phyloP scores from a whole-genome alignment of 2,888 invertebrate genomes.

The Tinea semifulvella region DNA sequence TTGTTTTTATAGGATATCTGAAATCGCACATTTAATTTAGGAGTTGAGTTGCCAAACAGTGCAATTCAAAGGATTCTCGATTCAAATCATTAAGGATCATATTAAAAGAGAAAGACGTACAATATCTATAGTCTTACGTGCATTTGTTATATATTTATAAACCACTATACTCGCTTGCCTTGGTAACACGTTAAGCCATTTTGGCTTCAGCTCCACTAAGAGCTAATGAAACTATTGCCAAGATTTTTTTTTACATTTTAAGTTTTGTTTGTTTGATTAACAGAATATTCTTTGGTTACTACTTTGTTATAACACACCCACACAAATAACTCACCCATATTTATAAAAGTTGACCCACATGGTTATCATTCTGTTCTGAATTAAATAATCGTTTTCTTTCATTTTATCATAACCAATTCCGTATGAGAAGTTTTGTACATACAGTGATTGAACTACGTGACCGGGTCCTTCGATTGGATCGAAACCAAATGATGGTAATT shows the following conservation, averaged over 20 bases:
- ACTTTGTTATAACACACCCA: not conserved
- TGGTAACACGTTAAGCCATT: too few species aligned
- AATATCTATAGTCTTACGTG: not conserved
- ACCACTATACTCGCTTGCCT: too few species aligned
- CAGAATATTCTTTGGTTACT: too few species aligned
- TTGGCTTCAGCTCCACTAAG: too few species aligned
- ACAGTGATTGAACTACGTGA: slow-evolving; percentile 3
- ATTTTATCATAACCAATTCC: slow-evolving; percentile 2
- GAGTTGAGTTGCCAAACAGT: not conserved
- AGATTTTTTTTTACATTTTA: too few species aligned
- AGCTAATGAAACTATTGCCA: too few species aligned
- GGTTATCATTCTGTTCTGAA: slow-evolving; percentile 3
- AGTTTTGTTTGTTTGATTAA: too few species aligned
- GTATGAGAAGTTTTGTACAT: slow-evolving; percentile 11
- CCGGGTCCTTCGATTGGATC: not conserved
- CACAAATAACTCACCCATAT: slow-evolving; percentile 9
- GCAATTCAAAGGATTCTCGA: not conserved
- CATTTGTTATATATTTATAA: not conserved
- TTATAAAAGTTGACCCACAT: slow-evolving; percentile 13
- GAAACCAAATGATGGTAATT: not conserved
- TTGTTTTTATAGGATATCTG: not conserved
- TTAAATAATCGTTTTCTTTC: slow-evolving; percentile 2
- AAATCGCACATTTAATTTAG: not conserved
- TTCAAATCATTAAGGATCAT: too few species aligned
- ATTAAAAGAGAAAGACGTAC: too few species aligned